These are phyloP conservation scores for Drosophila kuntzei DNA, from an alignment of 2,888 invertebrate genomes.

Conservation along the genomic window DNA sequence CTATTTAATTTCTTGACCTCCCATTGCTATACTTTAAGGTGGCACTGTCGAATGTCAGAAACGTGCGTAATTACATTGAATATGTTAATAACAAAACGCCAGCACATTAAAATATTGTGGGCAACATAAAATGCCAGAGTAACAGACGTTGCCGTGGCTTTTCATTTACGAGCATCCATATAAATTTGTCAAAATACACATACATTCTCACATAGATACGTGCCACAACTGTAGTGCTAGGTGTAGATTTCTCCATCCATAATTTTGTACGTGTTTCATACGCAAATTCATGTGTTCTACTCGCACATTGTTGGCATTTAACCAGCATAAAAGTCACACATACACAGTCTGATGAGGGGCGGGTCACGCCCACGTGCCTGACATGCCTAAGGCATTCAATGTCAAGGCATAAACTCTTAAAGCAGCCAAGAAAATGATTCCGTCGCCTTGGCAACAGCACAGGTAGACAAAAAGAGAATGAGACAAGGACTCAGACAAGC, in stretches of 20 bases:
- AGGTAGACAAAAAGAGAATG: constrained; percentile 8
- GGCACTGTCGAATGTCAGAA: constrained; percentile 64
- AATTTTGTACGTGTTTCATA: constrained; percentile 63
- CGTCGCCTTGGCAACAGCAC: constrained; percentile 43
- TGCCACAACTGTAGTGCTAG: constrained; percentile 9
- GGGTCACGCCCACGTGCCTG: constrained; percentile 29
- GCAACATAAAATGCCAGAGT: constrained; percentile 40
- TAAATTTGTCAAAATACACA: constrained; percentile 31
- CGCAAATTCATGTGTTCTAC: constrained; percentile 61
- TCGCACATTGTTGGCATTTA: constrained; percentile 67
- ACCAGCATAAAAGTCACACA: constrained; percentile 61
- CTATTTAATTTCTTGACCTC: constrained; percentile 37
- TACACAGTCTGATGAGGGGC: constrained; percentile 7
- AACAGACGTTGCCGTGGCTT: constrained; percentile 26
- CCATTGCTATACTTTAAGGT: constrained; percentile 30
- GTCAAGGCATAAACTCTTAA: constrained; percentile 70
- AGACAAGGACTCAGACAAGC: constrained; percentile 15
- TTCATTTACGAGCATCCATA: constrained; percentile 45
- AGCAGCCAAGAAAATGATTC: constrained; percentile 46
- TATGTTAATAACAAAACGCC: constrained; percentile 65
- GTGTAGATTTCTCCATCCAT: constrained; percentile 44
- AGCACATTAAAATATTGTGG: constrained; percentile 62
- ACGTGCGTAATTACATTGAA: constrained; percentile 77
- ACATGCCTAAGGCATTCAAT: constrained; percentile 63
- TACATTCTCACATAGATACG: neutral